These are phyloP conservation scores for Psittacara wagleri DNA, from an alignment of 2,113 vertebrate genomes.

Conservation along the genomic window DNA sequence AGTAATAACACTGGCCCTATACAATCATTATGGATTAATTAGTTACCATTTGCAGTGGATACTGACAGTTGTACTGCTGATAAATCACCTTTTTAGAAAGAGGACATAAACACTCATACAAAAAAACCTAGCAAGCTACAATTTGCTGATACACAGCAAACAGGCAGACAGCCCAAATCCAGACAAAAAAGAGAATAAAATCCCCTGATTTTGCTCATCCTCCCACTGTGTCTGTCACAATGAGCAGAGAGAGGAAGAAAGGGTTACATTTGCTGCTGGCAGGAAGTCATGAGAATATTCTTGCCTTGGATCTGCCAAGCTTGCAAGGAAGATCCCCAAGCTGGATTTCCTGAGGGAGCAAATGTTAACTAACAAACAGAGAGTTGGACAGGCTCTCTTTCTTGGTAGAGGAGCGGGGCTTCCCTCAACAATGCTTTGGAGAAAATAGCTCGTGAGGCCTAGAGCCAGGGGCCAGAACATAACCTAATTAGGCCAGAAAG, in stretches of 20 bases:
- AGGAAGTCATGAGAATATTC: background rate
- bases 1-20: background rate
- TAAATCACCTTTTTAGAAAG: background rate
- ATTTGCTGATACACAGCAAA: background rate
- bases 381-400: background rate
- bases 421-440: background rate
- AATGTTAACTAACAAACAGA: background rate
- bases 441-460: background rate
- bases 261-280: background rate
- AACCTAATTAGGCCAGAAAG: constrained; percentile 57
- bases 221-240: fast-evolving
- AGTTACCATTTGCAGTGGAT: background rate
- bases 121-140: background rate
- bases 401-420: background rate
- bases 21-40: background rate
- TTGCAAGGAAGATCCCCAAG: background rate
- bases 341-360: background rate
- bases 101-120: background rate
- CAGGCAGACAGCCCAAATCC: background rate
- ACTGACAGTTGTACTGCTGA: background rate
- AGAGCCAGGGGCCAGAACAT: constrained; percentile 28
- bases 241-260: background rate
- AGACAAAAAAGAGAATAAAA: background rate
- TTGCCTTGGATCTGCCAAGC: background rate
- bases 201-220: background rate